phyloP scores from a whole-genome alignment of 2,113 vertebrate species.

The Salvelinus sp. region DNA sequence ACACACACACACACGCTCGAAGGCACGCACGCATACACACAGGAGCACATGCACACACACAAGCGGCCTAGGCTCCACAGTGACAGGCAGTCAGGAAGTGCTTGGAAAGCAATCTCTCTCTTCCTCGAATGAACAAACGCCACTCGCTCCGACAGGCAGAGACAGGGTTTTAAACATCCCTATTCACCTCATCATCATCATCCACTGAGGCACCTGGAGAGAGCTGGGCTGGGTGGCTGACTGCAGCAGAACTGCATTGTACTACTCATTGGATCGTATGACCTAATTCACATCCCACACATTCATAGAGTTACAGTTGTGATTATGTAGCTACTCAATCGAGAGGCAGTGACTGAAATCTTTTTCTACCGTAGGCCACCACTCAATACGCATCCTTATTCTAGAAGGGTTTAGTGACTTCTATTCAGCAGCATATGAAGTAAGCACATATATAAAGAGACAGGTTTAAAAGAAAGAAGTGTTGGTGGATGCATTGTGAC shows the following conservation, averaged over 20 bases:
- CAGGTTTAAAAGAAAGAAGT: no score
- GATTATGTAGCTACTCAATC: neutral
- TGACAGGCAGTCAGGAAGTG: slow-evolving; percentile 27
- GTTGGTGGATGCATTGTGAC: no score
- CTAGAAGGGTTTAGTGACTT: no score
- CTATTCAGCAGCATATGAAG: no score
- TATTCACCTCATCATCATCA: slow-evolving; percentile 5
- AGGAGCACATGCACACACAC: slow-evolving; percentile 4
- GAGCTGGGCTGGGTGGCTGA: neutral
- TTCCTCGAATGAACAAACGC: no score
- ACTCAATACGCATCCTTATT: neutral
- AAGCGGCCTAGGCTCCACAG: neutral
- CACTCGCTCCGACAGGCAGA: neutral
- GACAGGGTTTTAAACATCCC: slow-evolving; percentile 22
- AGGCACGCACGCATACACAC: neutral
- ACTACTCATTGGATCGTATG: neutral
- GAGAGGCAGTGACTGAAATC: neutral
- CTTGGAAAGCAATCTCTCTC: neutral
- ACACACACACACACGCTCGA: neutral
- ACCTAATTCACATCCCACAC: neutral
- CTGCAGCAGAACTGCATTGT: neutral
- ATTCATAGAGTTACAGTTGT: no score
- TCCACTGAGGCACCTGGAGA: neutral
- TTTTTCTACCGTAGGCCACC: neutral
- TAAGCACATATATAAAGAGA: no score